Base-by-base conservation (phyloP, 2,113 vertebrate genomes). In the Archocentrus centrarchus region DNA sequence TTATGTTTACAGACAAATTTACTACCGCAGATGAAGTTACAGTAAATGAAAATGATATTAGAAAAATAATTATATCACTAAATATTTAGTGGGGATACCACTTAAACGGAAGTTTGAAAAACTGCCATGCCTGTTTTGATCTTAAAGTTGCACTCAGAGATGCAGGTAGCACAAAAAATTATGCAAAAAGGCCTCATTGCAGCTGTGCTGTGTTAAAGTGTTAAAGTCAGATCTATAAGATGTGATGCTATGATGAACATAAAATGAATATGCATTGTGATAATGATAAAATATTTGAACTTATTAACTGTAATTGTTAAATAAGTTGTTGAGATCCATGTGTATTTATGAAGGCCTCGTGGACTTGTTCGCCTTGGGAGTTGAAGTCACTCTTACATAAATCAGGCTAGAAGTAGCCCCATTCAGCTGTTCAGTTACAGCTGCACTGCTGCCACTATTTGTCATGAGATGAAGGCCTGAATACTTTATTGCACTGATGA, bases 401-500 rank as follows among this genome's bases (percentile, higher is more conserved):
- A 82, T 44, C 20, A 62, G 50, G 53, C 18, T 20, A 80, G 70
- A 81, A 15, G 50, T 20, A 32, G 55, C 18, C 2, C 68, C 64
- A 15, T 66, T 24, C 55, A 14, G 85, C 63, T 80, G 63, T 30
- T 13, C 78, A 27, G 44, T 6, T 17, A 64, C 41, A 75, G 44
- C 61, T 50, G 50, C 57, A 2, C 10, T 14, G 20, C 15, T 68
- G 77, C 24, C 30, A 15, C 35, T 63, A 50, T 55, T 8, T 37
- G n/a, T 68, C 24, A 66, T 32, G 61, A 2, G 0, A 77, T 79
- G 85, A 44, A 18, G 30, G 44, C 27, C 44, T 81, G n/a, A 85
- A 7, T 24, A 18, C 30, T 1, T 14, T 20, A 3, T 39, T 44
- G 88, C 85, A 77, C 85, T 58, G 76, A 94, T 95, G 93, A 89